phyloP scores from a whole-genome alignment of 2,797 vertebrate genomes.

The Lates japonicus region DNA sequence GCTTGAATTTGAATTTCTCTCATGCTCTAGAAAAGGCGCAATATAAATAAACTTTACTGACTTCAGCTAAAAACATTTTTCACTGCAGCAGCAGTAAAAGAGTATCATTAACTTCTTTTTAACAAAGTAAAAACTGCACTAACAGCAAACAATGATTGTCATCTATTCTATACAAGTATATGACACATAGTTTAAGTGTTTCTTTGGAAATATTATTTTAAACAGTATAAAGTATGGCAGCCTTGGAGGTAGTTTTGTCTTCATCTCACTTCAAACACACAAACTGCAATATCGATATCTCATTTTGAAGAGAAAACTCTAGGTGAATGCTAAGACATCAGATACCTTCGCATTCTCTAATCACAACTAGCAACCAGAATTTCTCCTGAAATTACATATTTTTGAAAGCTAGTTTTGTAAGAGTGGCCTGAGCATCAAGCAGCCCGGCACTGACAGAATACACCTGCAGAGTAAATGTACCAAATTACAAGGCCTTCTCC shows the following conservation, averaged over 20 bases:
- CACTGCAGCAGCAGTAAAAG: background rate
- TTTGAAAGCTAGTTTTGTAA: background rate
- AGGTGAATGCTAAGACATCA: background rate
- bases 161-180: background rate
- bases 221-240: background rate
- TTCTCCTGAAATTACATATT: background rate
- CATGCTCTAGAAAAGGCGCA: slow-evolving; percentile 25
- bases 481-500: background rate
- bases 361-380: background rate
- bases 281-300: background rate
- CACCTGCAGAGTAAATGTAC: background rate
- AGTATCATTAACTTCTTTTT: slow-evolving; percentile 12
- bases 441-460: background rate
- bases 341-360: background rate
- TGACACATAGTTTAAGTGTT: background rate
- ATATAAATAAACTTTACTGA: slow-evolving; percentile 36
- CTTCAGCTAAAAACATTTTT: slow-evolving; percentile 27
- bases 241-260: too few relatives aligned
- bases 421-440: background rate
- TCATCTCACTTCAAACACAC: background rate
- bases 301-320: background rate
- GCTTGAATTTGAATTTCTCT: slow-evolving; percentile 20
- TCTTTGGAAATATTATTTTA: background rate
- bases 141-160: background rate
- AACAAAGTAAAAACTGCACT: background rate